These are phyloP conservation scores for Leucopsar rothschildi DNA, from an alignment of 2,113 vertebrate genomes.

Conservation along the genomic window DNA sequence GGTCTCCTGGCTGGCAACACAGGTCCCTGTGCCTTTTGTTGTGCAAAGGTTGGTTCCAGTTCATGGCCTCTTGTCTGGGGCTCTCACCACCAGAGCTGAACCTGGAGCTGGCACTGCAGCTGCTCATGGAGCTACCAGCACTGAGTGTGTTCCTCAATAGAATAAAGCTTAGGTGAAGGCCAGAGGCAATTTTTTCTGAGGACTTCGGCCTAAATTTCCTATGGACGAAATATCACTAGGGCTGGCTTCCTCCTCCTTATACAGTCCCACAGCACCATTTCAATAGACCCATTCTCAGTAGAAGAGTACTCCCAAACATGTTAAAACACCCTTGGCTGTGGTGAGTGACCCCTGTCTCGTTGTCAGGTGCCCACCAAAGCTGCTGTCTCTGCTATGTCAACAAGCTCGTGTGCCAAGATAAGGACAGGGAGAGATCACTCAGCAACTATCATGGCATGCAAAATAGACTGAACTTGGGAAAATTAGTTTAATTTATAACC, in stretches of 20 bases:
- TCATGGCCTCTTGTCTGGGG: neutral
- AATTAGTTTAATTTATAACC: neutral
- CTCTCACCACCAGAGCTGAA: neutral
- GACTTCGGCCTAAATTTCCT: neutral
- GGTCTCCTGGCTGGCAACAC: neutral
- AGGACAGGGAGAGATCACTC: neutral
- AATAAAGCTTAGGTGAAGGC: neutral
- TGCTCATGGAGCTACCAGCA: accelerated
- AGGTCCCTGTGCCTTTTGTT: neutral
- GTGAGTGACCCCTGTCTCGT: neutral
- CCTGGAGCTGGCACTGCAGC: neutral
- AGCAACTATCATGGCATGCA: neutral
- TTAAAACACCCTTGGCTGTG: neutral
- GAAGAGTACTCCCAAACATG: neutral
- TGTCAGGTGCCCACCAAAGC: neutral
- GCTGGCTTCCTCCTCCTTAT: neutral
- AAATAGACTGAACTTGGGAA: neutral
- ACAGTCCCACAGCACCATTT: neutral
- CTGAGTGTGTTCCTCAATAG: neutral
- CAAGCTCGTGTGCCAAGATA: neutral
- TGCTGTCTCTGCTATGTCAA: neutral
- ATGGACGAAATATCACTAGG: neutral
- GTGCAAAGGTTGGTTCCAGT: neutral
- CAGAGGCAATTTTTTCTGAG: neutral
- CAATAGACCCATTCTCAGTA: neutral